Conservation (phyloP, 1,140 invertebrate species). For the Drosophila orosa region DNA sequence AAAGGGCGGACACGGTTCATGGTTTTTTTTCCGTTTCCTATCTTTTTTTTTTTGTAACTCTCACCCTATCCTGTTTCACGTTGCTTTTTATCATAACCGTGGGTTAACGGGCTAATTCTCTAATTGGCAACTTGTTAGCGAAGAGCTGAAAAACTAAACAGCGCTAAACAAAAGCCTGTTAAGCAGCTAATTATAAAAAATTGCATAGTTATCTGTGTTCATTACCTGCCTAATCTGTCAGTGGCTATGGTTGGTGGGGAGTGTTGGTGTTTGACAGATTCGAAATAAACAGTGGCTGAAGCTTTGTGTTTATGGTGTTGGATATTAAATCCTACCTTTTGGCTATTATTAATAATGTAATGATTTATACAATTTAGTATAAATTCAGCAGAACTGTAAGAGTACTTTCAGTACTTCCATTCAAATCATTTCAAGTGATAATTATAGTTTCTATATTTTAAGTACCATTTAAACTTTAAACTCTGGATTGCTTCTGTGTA, state of each 20-base stretch:
- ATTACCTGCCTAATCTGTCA: conserved; percentile 5
- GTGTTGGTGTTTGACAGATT: not conserved
- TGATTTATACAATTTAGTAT: too few relatives aligned
- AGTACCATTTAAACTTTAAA: not conserved
- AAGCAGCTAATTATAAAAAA: conserved; percentile 35
- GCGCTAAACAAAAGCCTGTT: conserved; percentile 21
- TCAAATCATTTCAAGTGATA: too few relatives aligned
- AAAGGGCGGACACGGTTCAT: conserved; percentile 42
- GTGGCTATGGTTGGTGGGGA: not conserved
- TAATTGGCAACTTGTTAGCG: conserved; percentile 35
- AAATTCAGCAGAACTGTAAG: too few relatives aligned
- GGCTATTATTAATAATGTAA: too few relatives aligned
- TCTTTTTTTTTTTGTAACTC: not conserved
- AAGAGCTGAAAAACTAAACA: conserved; percentile 23
- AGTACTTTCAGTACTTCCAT: too few relatives aligned
- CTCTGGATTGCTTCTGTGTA: not conserved
- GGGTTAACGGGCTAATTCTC: conserved; percentile 22
- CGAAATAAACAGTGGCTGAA: not conserved
- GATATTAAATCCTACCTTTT: too few relatives aligned
- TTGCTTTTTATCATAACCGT: not conserved
- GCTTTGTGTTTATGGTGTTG: too few relatives aligned
- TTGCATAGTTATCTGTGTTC: not conserved
- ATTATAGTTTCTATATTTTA: not conserved
- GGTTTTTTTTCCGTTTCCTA: conserved; percentile 1
- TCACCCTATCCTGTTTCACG: not conserved